A percentile compares a stretch with the other conserved stretches of the same genome.
These are phyloP conservation scores for Formica exsecta DNA, from an alignment of 1,140 invertebrate genomes.

Conservation along the genomic window DNA sequence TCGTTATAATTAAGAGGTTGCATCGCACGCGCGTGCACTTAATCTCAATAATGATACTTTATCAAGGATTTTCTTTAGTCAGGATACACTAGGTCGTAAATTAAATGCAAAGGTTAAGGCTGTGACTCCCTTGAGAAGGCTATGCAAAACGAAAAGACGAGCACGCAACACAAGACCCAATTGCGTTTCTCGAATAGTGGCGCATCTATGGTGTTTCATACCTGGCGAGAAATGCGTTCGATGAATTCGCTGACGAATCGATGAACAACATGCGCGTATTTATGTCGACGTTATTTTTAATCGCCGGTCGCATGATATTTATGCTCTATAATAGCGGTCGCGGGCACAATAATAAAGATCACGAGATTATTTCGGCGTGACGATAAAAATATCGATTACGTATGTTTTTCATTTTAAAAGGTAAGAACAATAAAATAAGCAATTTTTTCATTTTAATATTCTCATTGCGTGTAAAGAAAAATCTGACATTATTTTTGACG, in stretches of 20 bases:
- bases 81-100: slow-evolving; percentile 52
- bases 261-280: slow-evolving; percentile 34
- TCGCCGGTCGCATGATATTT: slow-evolving; percentile 15
- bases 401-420: neutral
- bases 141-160: slow-evolving; percentile 58
- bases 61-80: slow-evolving; percentile 26
- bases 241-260: slow-evolving; percentile 36
- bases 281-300: slow-evolving; percentile 48
- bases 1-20: slow-evolving; percentile 52
- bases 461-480: neutral
- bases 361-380: slow-evolving; percentile 20
- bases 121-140: slow-evolving; percentile 21
- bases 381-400: neutral
- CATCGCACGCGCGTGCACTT: slow-evolving; percentile 55
- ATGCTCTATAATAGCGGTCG: slow-evolving; percentile 15
- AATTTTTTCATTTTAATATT: neutral
- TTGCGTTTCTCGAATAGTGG: slow-evolving; percentile 4
- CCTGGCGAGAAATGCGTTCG: neutral
- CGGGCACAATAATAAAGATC: slow-evolving; percentile 16
- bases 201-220: slow-evolving; percentile 8
- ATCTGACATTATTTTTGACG: neutral
- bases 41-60: slow-evolving; percentile 55
- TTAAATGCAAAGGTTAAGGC: slow-evolving; percentile 64
- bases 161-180: slow-evolving; percentile 37
- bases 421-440: too few species aligned